Percentiles rank a stretch among this genome's conserved stretches.
Evolutionary conservation across 2,797 vertebrate species (phyloP).

Genomic region (Phrynocephalus vlangalii): DNA sequence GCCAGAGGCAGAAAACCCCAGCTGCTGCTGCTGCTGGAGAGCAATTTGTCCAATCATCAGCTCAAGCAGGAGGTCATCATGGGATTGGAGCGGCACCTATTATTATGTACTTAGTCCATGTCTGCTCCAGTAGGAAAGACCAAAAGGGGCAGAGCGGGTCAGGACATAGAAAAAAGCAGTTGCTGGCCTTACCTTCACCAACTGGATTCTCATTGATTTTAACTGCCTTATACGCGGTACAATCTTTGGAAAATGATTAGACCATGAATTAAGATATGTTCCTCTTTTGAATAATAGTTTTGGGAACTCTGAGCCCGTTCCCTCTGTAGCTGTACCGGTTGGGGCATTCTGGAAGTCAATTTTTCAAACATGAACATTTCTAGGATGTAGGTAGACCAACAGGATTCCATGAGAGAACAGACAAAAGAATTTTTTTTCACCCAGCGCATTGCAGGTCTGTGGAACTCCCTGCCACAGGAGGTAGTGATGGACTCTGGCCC

Average conservation of each 20-base stretch:
- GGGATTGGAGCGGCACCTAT: slow-evolving; percentile 17
- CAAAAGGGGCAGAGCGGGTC: neutral
- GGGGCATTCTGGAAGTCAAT: no score
- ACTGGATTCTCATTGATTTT: neutral
- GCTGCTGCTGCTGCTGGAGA: slow-evolving; percentile 22
- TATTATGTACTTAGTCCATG: neutral
- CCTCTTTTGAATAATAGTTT: no score
- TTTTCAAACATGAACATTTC: no score
- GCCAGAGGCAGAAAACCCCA: slow-evolving; percentile 24
- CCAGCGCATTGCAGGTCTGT: no score
- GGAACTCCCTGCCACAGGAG: no score
- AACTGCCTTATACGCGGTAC: neutral
- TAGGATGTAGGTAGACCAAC: slow-evolving; percentile 3
- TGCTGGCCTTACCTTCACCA: neutral
- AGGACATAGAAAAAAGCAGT: neutral
- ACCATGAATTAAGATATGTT: no score
- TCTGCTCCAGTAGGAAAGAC: neutral
- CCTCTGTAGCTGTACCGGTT: no score
- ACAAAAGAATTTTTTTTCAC: no score
- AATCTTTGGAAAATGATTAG: no score
- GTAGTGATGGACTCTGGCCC: no score
- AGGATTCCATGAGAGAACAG: neutral
- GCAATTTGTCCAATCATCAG: slow-evolving; percentile 27
- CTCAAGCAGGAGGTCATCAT: slow-evolving; percentile 20
- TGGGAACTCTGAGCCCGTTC: no score